These are phyloP conservation scores for Melitaea cinxia DNA, from an alignment of 1,140 invertebrate genomes.

Conservation along the genomic window DNA sequence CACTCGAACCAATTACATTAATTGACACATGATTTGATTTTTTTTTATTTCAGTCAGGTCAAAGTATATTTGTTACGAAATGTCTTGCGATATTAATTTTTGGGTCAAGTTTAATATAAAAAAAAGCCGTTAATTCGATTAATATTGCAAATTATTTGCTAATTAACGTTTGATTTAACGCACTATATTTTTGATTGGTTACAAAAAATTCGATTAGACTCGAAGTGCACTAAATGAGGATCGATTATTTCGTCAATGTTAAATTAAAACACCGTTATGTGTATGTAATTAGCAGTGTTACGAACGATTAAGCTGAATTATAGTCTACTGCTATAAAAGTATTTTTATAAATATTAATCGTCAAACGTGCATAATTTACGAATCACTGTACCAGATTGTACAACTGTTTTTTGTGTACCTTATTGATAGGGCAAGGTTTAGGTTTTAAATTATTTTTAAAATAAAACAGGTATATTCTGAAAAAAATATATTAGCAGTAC, in stretches of 20 bases:
- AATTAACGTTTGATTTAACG: slow-evolving; percentile 5
- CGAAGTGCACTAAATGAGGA: neutral
- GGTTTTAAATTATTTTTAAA: too few relatives aligned
- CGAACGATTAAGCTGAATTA: neutral
- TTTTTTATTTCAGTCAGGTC: slow-evolving; percentile 8
- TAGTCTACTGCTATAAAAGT: neutral
- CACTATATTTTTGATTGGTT: neutral
- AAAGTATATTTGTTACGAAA: neutral
- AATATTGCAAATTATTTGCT: neutral
- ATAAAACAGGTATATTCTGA: too few relatives aligned
- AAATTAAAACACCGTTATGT: neutral
- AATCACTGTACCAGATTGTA: too few relatives aligned
- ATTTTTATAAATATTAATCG: neutral
- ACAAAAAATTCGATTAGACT: neutral
- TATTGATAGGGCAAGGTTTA: too few relatives aligned
- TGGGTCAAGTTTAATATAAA: slow-evolving; percentile 22
- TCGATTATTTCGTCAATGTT: slow-evolving; percentile 1
- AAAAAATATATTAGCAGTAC: too few relatives aligned
- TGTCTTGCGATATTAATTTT: slow-evolving; percentile 18
- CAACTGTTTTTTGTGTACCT: too few relatives aligned
- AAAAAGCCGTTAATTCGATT: neutral
- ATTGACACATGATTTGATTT: slow-evolving; percentile 3
- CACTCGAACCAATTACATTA: neutral
- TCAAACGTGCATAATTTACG: too few relatives aligned
- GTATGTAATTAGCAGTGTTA: neutral